Evolutionary conservation across 2,888 invertebrate species (phyloP), one percentile per base, ranked within the genome.

Genomic region (Philaethria dido): DNA sequence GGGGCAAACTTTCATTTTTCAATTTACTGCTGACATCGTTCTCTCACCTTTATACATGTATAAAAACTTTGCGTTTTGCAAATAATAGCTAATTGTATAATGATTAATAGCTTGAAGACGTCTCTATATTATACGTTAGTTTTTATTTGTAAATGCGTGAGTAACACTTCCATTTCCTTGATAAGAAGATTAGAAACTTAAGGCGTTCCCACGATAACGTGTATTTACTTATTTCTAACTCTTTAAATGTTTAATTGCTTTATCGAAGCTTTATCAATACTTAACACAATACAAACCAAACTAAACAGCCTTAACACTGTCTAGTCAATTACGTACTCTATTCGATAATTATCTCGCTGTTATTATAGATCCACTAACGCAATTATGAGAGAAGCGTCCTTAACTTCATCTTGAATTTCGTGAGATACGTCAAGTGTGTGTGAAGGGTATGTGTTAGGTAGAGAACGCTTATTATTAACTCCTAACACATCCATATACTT

Each of bases 281-380:
- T 66, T 39, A 62, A 50, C 36, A 36, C 16, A 57, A 64, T 13
- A 44, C 48, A 62, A 63, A 62, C 63, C 50, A 67, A 70, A 63
- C 60, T 69, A 48, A 68, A 69, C 39, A 65, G 57, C 60, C 68
- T 74, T 68, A 60, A 45, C 44, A 60, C 29, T 16, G 33, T 18
- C 11, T 48, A 25, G 29, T 68, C 63, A 74, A 77, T 61, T 55
- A 48, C 44, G 42, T 59, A 22, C 39, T 54, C 61, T 3, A 39
- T 16, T 54, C 62, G 80, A 78, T 82, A 80, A 83, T 80, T 78
- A 74, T 75, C 77, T 72, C 66, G 68, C 54, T 70, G 75, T 81
- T 81, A 82, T 78, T 80, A 77, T 70, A 69, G 64, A 66, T 66
- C 68, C 64, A 73, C 76, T 76, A 79, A 78, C 72, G 66, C 69